Conservation (phyloP, 2,888 invertebrate genomes). For the Tipula unca region DNA sequence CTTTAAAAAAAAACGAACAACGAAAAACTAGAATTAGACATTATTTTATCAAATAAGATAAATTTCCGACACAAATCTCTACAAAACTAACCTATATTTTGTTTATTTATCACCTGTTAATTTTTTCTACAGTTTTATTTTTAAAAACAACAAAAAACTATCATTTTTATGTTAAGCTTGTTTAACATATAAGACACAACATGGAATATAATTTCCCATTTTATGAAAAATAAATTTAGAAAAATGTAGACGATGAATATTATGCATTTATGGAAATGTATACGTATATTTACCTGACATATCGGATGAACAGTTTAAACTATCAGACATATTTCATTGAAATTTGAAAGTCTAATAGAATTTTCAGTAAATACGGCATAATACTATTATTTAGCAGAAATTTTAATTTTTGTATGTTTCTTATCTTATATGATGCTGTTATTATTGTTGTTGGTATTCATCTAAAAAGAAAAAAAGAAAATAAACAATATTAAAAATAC, state of each 20-base stretch:
- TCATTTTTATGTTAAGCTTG: background rate
- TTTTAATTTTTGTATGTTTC: background rate
- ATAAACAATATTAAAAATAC: background rate
- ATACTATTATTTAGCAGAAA: background rate
- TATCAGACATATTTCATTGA: conserved; percentile 20
- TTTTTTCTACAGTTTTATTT: background rate
- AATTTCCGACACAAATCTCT: background rate
- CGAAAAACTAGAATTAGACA: background rate
- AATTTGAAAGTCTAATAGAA: conserved; percentile 1
- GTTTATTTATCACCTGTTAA: background rate
- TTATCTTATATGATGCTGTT: background rate
- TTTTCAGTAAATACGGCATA: conserved; percentile 8
- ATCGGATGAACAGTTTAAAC: conserved; percentile 20
- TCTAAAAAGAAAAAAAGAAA: background rate
- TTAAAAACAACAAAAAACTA: background rate
- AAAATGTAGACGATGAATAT: background rate
- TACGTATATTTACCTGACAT: conserved; percentile 21
- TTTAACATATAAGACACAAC: background rate
- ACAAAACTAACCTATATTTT: background rate
- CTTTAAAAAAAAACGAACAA: background rate
- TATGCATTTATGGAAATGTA: too few relatives aligned
- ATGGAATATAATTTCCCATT: background rate
- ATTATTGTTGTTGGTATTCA: background rate
- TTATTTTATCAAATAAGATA: background rate
- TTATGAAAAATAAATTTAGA: background rate